phyloP scores from a whole-genome alignment of 2,888 invertebrate genomes.

The Pterostichus madidus region DNA sequence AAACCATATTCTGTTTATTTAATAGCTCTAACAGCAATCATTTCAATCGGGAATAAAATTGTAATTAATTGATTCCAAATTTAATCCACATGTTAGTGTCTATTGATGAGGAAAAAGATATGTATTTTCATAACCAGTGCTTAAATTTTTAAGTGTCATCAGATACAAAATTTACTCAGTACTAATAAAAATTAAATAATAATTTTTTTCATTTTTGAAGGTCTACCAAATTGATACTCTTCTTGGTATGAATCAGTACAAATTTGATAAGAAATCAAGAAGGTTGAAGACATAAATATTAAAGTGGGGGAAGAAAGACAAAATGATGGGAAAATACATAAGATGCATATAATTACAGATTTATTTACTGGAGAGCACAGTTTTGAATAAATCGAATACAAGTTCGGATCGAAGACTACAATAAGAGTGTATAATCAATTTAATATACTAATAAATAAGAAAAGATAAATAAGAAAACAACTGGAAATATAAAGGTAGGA shows the following conservation, averaged over 20 bases:
- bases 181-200: neutral
- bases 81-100: too few species aligned
- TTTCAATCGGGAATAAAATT: too few species aligned
- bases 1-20: too few species aligned
- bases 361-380: neutral
- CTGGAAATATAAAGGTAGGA: slow-evolving; percentile 27
- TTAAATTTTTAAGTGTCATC: too few species aligned
- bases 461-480: neutral
- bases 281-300: slow-evolving; percentile 1
- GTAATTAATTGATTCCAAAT: too few species aligned
- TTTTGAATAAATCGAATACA: slow-evolving; percentile 8
- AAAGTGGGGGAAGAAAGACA: neutral
- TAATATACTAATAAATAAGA: neutral
- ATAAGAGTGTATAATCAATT: neutral
- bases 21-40: too few species aligned
- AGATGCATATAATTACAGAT: slow-evolving; percentile 22
- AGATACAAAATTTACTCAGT: too few species aligned
- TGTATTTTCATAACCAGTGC: too few species aligned
- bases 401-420: neutral
- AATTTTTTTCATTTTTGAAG: slow-evolving; percentile 23
- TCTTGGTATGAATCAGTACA: neutral
- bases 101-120: too few species aligned
- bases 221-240: neutral
- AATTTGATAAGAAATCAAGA: slow-evolving; percentile 5
- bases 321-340: slow-evolving; percentile 11